A percentile compares a stretch with the other conserved stretches of the same genome.
Evolutionary conservation across 1,140 invertebrate genomes (phyloP).

Genomic region (Ostrea edulis): DNA sequence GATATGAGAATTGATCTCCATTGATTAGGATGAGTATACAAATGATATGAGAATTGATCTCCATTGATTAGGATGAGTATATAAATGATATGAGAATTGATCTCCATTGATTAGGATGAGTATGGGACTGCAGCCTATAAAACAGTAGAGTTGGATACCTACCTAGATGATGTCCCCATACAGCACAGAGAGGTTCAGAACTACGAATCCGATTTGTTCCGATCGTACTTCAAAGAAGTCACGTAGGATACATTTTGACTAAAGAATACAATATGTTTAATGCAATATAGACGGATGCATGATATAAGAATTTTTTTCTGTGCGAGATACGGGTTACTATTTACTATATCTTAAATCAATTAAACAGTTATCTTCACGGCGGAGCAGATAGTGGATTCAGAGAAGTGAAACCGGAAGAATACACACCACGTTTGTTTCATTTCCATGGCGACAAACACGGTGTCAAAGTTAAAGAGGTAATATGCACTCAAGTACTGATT

Average conservation of each 20-base stretch:
- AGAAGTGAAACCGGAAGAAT: conserved; percentile 80
- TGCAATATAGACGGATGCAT: no score
- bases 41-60: no score
- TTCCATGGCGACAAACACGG: conserved; percentile 67
- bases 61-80: conserved; percentile 84
- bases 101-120: conserved; percentile 82
- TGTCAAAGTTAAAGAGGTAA: conserved; percentile 71
- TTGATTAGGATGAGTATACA: conserved; percentile 85
- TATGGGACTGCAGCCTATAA: conserved; percentile 90
- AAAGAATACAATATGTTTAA: no score
- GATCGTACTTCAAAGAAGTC: conserved; percentile 66
- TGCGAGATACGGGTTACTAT: no score
- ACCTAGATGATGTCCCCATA: conserved; percentile 86
- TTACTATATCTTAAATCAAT: no score
- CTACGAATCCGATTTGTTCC: conserved; percentile 86
- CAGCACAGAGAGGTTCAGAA: conserved; percentile 91
- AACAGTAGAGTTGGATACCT: conserved; percentile 91
- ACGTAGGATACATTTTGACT: conserved; percentile 47
- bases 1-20: no score
- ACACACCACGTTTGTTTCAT: conserved; percentile 84
- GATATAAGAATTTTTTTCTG: no score
- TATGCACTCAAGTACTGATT: no score
- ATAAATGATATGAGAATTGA: no score
- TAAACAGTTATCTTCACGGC: conserved; percentile 76
- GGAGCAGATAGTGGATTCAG: conserved; percentile 82